Evolutionary conservation across 2,113 vertebrate genomes (phyloP), one percentile per base, ranked within the genome.

Genomic region (Bufo bufo): DNA sequence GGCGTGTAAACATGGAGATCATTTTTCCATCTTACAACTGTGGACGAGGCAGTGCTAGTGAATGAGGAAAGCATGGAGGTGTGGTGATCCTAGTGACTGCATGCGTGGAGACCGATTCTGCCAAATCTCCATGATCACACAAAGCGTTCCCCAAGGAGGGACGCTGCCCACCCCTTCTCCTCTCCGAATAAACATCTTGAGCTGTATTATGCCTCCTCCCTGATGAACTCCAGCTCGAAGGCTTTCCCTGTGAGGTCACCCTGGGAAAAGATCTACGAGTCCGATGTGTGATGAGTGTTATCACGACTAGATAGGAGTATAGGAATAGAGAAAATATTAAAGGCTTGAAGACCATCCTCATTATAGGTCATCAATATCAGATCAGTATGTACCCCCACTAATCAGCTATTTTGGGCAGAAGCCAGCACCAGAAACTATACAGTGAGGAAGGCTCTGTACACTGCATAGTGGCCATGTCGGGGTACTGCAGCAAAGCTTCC

Each of bases 1-100:
- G 47, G 33, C 19, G 72, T 50, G 47, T 61, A 78, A 86, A 86
- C 75, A 86, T 86, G 85, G 75, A 86, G 85, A 78, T 86, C 59
- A 20, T 65, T 86, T 77, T 50, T 78, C 58, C 20, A 50, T 63
- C 59, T 23, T 49, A 86, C 85, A 78, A 54, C 3, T 49, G 71
- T 85, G 61, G 72, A 49, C 12, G 59, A 65, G 20, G 47, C 75
- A 23, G 54, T 23, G 50, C n/a, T 54, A 72, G 66, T 86, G 69
- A 86, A 50, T 86, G 72, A 10, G 52, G 54, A 50, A 85, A 65
- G 52, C 71, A 85, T 52, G 69, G 83, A 74, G 59, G 58, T 79
- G 58, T 54, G 83, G 66, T 45, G 52, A 52, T 79, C 45, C 54
- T n/a, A 23, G 54, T 77, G 17, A 72, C 14, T 74, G 66, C 65